phyloP scores from a whole-genome alignment of 2,797 vertebrate species.

The Furcifer pardalis region DNA sequence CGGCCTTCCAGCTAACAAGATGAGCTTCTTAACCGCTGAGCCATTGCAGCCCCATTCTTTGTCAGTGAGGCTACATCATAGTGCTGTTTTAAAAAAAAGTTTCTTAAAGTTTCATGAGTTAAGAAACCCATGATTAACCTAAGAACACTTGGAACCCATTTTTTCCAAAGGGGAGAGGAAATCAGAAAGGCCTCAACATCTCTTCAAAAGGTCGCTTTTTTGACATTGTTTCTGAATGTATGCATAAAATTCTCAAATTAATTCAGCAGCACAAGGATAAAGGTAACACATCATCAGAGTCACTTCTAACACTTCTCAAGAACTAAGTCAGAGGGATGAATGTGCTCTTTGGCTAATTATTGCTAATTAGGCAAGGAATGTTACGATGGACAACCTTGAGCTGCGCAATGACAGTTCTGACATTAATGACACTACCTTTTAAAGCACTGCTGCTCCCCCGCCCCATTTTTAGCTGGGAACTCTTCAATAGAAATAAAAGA shows the following conservation, averaged over 20 bases:
- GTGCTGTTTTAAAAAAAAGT: no score
- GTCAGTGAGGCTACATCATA: no score
- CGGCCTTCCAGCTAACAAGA: no score
- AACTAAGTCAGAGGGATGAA: constrained; percentile 2
- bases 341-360: constrained; percentile 21
- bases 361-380: constrained; percentile 11
- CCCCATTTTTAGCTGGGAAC: constrained; percentile 59
- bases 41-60: no score
- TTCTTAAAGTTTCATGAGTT: not conserved
- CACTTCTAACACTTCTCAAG: not conserved
- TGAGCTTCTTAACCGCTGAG: no score
- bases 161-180: no score
- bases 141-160: not conserved
- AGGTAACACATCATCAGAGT: not conserved
- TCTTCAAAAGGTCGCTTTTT: not conserved
- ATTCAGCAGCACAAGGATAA: not conserved
- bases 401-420: constrained; percentile 17
- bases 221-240: not conserved
- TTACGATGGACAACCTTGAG: not conserved
- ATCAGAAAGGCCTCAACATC: not conserved
- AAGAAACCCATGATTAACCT: not conserved
- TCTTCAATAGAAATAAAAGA: constrained; percentile 60
- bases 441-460: constrained; percentile 36
- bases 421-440: constrained; percentile 6
- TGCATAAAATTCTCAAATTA: not conserved